These are phyloP conservation scores for Stichopus horrens DNA, from an alignment of 53 echinoderm and acorn worm genomes.

Conservation along the genomic window DNA sequence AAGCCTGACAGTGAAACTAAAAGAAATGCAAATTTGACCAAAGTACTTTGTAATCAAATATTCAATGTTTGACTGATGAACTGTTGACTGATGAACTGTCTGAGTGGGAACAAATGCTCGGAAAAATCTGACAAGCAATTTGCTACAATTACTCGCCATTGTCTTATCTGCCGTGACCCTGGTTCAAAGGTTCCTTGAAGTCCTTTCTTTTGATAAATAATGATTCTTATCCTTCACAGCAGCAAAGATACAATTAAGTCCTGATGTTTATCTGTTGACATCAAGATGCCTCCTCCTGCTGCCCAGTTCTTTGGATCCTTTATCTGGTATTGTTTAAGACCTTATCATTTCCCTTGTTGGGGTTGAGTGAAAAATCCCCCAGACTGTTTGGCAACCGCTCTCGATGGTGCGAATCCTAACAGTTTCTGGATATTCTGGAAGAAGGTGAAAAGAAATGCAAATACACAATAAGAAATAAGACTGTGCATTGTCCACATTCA, in stretches of 20 bases:
- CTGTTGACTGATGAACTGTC: no score
- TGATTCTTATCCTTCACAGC: background rate
- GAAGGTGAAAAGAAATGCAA: background rate
- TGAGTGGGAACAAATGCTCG: no score
- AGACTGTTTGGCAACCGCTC: constrained; percentile 92
- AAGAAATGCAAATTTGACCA: background rate
- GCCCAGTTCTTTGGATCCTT: no score
- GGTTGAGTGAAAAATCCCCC: constrained; percentile 92
- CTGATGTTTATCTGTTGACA: no score
- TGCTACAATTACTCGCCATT: no score
- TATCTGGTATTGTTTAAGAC: no score
- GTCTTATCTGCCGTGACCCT: no score
- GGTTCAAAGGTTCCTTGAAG: no score
- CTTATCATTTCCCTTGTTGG: constrained; percentile 57
- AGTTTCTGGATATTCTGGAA: constrained; percentile 95
- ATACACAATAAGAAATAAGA: background rate
- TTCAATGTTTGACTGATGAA: background rate
- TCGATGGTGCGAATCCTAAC: constrained; percentile 91
- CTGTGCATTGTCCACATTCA: background rate
- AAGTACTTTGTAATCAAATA: background rate
- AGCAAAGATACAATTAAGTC: background rate
- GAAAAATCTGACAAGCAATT: no score
- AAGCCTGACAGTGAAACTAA: background rate
- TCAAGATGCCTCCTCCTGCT: no score
- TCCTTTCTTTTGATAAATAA: background rate